A percentile compares a stretch with the other conserved stretches of the same genome.
Conservation (phyloP, 1,140 invertebrate genomes). For the Cydia strobilella region DNA sequence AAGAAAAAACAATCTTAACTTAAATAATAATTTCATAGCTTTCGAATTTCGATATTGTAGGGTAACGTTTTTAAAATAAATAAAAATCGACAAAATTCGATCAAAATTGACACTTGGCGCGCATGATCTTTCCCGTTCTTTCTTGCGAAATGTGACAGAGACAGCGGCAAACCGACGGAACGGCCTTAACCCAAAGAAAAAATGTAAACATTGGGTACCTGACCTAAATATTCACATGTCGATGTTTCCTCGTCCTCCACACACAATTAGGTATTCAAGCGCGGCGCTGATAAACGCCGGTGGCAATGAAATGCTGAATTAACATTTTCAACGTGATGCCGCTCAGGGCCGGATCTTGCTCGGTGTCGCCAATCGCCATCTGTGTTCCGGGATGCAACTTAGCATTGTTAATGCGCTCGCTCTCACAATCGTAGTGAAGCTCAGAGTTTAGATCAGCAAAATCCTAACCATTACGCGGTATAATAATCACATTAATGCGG, state of each 20-base stretch:
- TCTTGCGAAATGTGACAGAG: too few relatives aligned
- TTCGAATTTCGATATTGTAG: too few relatives aligned
- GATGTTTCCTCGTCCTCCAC: slow-evolving; percentile 37
- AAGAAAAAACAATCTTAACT: too few relatives aligned
- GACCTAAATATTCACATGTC: slow-evolving; percentile 25
- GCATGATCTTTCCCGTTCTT: too few relatives aligned
- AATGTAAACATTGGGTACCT: background rate
- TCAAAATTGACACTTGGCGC: too few relatives aligned
- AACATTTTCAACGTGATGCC: slow-evolving; percentile 71
- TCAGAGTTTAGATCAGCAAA: too few relatives aligned
- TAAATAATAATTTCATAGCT: too few relatives aligned
- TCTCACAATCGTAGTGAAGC: slow-evolving; percentile 64
- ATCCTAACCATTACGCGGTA: too few relatives aligned
- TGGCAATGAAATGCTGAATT: slow-evolving; percentile 65
- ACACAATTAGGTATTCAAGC: slow-evolving; percentile 57
- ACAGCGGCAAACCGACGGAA: too few relatives aligned
- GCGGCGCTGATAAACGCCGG: slow-evolving; percentile 47
- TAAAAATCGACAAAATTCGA: too few relatives aligned
- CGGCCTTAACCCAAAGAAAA: background rate
- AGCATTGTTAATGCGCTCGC: slow-evolving; percentile 82
- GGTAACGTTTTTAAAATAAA: too few relatives aligned
- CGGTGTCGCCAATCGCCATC: slow-evolving; percentile 81
- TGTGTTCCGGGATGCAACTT: slow-evolving; percentile 82
- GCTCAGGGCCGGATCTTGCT: slow-evolving; percentile 74
- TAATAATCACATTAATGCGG: too few relatives aligned